Base-by-base conservation (phyloP, 2,888 invertebrate genomes). In the Cheilosia impressa region DNA sequence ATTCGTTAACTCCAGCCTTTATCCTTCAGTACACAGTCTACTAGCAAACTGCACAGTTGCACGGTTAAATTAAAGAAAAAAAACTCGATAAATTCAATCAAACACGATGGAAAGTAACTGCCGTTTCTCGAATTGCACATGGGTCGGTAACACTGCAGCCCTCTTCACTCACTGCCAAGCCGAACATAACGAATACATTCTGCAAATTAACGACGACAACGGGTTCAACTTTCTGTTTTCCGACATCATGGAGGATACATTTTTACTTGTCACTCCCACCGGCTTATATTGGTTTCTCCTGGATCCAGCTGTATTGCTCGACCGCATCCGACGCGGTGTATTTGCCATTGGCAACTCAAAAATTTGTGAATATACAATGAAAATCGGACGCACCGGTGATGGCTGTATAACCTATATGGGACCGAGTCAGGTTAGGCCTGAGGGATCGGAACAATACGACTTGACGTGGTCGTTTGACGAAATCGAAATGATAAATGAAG, bases 321-420 rank as follows among this genome's bases (percentile, higher is more conserved):
- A 69, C 1, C 52, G 41, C 4, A 50, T 88, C 17, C 63, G 72
- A 7, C 85, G 87, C 10, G 87, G 88, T 0, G 22, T 88, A 19
- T 89, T 88, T 19, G 85, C 87, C 50, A 82, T 89, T 15, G 88
- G 87, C 19, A 63, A 66, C 3, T 87, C 88, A 0, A 73, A 87
- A 5, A 71, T 78, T 15, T 77, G 78, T 2, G 45, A 87, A 15
- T 89, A 87, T 38, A 73, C 63, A 1, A 13, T 87, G 0, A 87
- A 88, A 60, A 19, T 88, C 24, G 88, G 88, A 5, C 72, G 72
- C 0, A 82, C 72, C n/a, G 75, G 72, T 17, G 68, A 43, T n/a
- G 55, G 15, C 15, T 43, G 4, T 4, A 1, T 68, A 9, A 31
- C 19, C 0, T 57, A 68, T n/a, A 31, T 55, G 19, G 68, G 68